Conservation (phyloP, 1,140 invertebrate species). For the Doryteuthis pealeii region DNA sequence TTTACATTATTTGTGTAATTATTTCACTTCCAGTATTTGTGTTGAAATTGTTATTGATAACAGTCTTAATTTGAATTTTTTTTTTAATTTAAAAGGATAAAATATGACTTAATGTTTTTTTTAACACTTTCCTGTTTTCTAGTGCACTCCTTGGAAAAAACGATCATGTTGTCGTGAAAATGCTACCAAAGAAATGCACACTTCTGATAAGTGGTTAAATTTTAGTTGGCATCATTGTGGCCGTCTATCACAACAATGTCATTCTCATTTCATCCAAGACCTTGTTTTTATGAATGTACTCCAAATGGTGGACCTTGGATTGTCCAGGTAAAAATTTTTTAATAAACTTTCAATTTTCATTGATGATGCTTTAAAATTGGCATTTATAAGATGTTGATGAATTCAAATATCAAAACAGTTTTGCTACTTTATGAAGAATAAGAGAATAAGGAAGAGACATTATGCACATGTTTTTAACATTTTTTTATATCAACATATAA, state of each 20-base stretch:
- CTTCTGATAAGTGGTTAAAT: slow-evolving; percentile 54
- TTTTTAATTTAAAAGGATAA: neutral
- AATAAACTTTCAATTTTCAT: too few relatives aligned
- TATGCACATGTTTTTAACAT: too few relatives aligned
- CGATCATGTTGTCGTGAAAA: slow-evolving; percentile 61
- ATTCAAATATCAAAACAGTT: too few relatives aligned
- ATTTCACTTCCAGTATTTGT: neutral
- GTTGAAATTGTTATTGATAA: too few relatives aligned
- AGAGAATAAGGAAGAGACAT: too few relatives aligned
- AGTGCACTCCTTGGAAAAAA: too few relatives aligned
- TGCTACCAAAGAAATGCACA: slow-evolving; percentile 51
- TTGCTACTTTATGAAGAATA: too few relatives aligned
- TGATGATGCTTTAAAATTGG: slow-evolving; percentile 8
- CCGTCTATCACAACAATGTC: slow-evolving; percentile 58
- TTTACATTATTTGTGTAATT: neutral
- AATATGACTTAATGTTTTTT: slow-evolving; percentile 55
- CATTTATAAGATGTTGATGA: too few relatives aligned
- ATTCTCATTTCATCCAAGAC: slow-evolving; percentile 62
- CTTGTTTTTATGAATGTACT: slow-evolving; percentile 66
- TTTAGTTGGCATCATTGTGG: slow-evolving; percentile 63
- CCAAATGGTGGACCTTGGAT: slow-evolving; percentile 65
- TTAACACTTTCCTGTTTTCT: too few relatives aligned
- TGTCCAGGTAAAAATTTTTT: slow-evolving; percentile 54
- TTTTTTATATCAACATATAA: too few relatives aligned
- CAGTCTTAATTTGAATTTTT: neutral